Evolutionary conservation across 2,888 invertebrate genomes (phyloP).

Genomic region (Antheraea assamensis): DNA sequence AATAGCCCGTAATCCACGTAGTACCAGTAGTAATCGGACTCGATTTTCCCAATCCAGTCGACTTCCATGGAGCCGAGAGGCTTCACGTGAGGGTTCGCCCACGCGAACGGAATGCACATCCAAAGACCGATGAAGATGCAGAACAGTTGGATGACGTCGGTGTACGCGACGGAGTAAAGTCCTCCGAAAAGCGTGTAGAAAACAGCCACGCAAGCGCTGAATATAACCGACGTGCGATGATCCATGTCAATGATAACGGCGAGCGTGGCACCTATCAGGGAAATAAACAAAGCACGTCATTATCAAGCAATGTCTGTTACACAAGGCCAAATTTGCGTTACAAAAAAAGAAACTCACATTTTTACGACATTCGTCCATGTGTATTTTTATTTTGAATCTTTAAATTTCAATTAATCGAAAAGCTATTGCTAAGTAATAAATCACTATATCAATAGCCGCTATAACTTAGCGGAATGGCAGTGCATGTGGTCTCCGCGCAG

Average conservation of each 20-base stretch:
- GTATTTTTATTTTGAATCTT: too few species aligned
- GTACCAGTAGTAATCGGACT: conserved; percentile 87
- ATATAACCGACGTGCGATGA: conserved; percentile 94
- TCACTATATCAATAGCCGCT: not conserved
- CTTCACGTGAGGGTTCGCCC: conserved; percentile 92
- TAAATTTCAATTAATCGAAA: too few species aligned
- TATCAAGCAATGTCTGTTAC: not conserved
- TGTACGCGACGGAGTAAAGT: conserved; percentile 98
- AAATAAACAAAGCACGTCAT: not conserved
- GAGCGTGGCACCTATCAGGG: conserved; percentile 91
- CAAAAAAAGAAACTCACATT: too few species aligned
- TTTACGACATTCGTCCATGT: too few species aligned
- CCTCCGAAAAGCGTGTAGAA: conserved; percentile 99
- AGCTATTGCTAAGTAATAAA: too few species aligned
- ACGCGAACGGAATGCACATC: conserved; percentile 98
- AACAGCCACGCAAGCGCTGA: conserved; percentile 97
- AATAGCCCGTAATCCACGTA: conserved; percentile 95
- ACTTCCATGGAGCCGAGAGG: conserved; percentile 91
- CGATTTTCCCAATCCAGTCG: conserved; percentile 94
- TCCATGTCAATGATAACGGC: conserved; percentile 98
- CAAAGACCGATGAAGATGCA: conserved; percentile 99
- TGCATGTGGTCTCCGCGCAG: too few species aligned
- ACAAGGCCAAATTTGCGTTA: too few species aligned
- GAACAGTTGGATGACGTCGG: conserved; percentile 98
- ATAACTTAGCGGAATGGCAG: not conserved